Evolutionary conservation across 1,140 invertebrate species (phyloP).

Genomic region (Drosophila arawakana): DNA sequence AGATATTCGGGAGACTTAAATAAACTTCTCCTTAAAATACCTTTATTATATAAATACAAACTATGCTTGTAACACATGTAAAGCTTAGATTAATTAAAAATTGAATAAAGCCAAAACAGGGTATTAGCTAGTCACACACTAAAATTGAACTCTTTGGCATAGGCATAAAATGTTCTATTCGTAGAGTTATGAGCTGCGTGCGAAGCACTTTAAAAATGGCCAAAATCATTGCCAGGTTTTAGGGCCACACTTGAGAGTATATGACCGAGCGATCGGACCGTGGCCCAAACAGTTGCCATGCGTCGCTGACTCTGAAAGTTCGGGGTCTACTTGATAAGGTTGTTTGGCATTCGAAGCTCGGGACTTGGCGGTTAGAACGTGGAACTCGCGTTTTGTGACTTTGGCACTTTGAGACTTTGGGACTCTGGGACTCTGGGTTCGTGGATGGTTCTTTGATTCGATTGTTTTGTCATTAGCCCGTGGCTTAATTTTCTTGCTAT

Average conservation of each 20-base stretch:
- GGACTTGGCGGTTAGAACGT: neutral
- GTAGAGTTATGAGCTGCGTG: slow-evolving; percentile 32
- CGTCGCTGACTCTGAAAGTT: slow-evolving; percentile 59
- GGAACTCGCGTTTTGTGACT: neutral
- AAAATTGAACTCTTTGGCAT: neutral
- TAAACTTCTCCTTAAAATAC: too few species aligned
- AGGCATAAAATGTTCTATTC: neutral
- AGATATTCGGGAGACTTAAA: too few species aligned
- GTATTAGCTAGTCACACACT: neutral
- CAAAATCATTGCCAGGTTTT: neutral
- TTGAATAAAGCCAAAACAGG: neutral
- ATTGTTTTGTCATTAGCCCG: slow-evolving; percentile 77
- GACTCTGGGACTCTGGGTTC: slow-evolving; percentile 9
- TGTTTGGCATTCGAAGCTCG: neutral
- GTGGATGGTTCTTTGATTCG: slow-evolving; percentile 57
- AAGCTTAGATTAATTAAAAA: too few species aligned
- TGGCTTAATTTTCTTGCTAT: slow-evolving; percentile 15
- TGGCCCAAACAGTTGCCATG: slow-evolving; percentile 51
- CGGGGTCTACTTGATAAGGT: neutral
- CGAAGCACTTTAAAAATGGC: slow-evolving; percentile 23
- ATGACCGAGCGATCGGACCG: slow-evolving; percentile 31
- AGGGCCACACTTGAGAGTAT: slow-evolving; percentile 43
- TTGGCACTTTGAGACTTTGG: slow-evolving; percentile 2
- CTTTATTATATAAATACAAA: too few species aligned
- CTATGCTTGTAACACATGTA: too few species aligned